Conservation (phyloP, 2,888 invertebrate genomes). For the Lithophane semibrunnea region DNA sequence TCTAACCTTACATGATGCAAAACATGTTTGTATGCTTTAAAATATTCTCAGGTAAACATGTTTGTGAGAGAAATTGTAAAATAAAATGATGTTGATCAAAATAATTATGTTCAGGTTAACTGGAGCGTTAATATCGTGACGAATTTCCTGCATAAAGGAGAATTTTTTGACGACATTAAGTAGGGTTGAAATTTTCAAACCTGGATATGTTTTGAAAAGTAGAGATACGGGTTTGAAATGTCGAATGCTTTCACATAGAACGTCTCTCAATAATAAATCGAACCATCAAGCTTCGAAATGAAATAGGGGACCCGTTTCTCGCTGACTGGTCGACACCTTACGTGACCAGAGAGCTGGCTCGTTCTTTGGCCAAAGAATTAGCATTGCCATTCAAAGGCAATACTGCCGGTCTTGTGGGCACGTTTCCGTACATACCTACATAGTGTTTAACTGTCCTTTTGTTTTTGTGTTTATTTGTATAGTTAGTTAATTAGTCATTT, state of each 20-base stretch:
- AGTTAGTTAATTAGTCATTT: neutral
- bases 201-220: neutral
- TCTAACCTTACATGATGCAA: neutral
- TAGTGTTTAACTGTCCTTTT: no score
- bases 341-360: no score
- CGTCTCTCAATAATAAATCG: neutral
- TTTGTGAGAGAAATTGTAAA: neutral
- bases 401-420: neutral
- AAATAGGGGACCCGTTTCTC: no score
- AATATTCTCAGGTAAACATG: constrained; percentile 2
- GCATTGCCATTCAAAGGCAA: neutral
- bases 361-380: neutral
- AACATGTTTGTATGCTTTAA: neutral
- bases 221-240: neutral
- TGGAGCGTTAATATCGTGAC: neutral
- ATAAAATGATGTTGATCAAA: neutral
- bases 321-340: no score
- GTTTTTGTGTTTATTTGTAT: neutral
- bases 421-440: no score
- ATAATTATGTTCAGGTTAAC: neutral
- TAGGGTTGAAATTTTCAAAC: neutral
- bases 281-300: no score
- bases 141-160: neutral
- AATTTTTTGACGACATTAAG: neutral
- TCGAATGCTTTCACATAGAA: neutral